Base-by-base conservation (phyloP, 2,888 invertebrate genomes). In the Helobdella robusta region DNA sequence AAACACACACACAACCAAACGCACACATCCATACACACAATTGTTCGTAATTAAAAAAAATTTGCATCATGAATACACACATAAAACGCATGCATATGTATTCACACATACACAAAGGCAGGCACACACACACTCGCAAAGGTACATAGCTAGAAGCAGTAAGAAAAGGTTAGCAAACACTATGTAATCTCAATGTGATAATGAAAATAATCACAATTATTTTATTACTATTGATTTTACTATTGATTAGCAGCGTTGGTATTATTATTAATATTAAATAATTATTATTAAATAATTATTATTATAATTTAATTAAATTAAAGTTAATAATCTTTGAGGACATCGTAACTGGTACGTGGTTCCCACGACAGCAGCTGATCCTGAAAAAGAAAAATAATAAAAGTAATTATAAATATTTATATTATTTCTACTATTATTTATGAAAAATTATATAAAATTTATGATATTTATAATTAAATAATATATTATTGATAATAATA, bases 301-400 rank as follows among this genome's bases (percentile, higher is more conserved):
- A 50, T 50, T 50, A 50, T 15, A 11, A 50, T 50, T n/a, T 8
- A 20, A 20, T 20, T 50, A 6, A 50, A n/a, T n/a, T n/a, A n/a
- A n/a, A n/a, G n/a, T n/a, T n/a, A n/a, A n/a, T 69, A 70, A n/a
- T 66, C 64, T 50, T 68, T 58, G 50, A 71, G 64, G 23, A 75
- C 69, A 23, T 75, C 74, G 32, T 76, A 76, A 30, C 73, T 70
- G 18, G 73, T 74, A 5, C 74, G 75, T 15, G 74, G 68, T 11
- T 73, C 73, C 77, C 77, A 77, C 61, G 69, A 68, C 66, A 74
- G 75, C 68, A 77, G 72, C 71, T 76, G 75, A 67, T 76, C 75
- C 75, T 76, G 69, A 20, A 66, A 68, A 44, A 68, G 63, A 67
- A 56, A 63, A 32, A n/a, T n/a, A n/a, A n/a, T n/a, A n/a, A n/a